Evolutionary conservation across 2,888 invertebrate species (phyloP), one percentile per base, ranked within the genome.

Genomic region (Leistus spinibarbis): DNA sequence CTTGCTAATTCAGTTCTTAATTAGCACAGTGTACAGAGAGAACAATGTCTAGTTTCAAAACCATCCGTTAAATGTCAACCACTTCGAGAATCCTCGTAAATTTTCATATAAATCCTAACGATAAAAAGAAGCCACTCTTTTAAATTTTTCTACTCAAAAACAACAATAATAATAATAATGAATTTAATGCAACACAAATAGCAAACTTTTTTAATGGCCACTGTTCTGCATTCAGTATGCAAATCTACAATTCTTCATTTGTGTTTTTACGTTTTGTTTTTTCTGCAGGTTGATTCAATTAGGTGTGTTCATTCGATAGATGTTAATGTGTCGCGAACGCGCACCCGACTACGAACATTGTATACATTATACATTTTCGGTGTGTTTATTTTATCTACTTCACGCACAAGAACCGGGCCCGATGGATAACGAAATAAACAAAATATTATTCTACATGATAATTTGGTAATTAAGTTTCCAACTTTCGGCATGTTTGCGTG

Each of bases 191-290:
- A 62, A 73, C 67, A 73, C 73, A 67, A 66, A 73, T 67, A 62
- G 56, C 54, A 73, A 73, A 73, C 67, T 73, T 73, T 73, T n/a
- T 67, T 62, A 73, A 73, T 67, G 67, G 40, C 40, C 40, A 40
- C 62, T 73, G 73, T 62, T 73, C 27, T 73, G 73, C 73, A 73
- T 67, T 73, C 73, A 73, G 73, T 73, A 73, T 73, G 67, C 73
- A 67, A 73, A 72, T 72, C 67, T 66, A 67, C 57, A 72, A 54
- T 65, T 66, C 72, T 66, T n/a, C 57, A 54, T 71, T 63, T 7
- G 54, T 64, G 63, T 54, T 71, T 27, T 71, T 54, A 53, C 23
- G 64, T 24, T 69, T 69, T 56, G 54, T 57, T 19, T 69, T 68
- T 68, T 9, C 22, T n/a, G n/a, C 67, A 53, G 10, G 19, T 16